Percentiles rank a stretch among this genome's conserved stretches.
phyloP scores from a whole-genome alignment of 1,140 invertebrate species.

The Lordiphosa clarofinis region DNA sequence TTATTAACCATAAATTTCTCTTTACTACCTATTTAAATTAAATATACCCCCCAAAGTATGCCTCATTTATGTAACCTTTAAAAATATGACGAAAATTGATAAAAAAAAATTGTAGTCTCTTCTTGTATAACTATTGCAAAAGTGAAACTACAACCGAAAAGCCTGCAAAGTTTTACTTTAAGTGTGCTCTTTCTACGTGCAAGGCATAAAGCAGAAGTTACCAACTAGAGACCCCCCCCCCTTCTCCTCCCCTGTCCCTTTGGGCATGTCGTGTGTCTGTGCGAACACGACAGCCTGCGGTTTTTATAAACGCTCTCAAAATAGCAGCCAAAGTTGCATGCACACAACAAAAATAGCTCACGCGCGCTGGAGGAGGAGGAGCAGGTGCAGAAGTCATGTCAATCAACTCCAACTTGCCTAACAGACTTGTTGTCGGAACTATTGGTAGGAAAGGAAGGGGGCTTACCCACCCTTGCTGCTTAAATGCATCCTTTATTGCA shows the following conservation, averaged over 20 bases:
- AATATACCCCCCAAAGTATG: no score
- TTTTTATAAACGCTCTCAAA: conserved; percentile 60
- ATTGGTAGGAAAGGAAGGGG: conserved; percentile 20
- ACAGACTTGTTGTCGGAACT: conserved; percentile 43
- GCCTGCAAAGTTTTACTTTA: conserved; percentile 28
- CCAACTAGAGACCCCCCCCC: neutral
- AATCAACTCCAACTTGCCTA: conserved; percentile 56
- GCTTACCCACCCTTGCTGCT: neutral
- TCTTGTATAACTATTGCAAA: neutral
- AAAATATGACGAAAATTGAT: no score
- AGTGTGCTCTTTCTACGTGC: conserved; percentile 56
- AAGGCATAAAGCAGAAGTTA: conserved; percentile 36
- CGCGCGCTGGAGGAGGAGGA: neutral
- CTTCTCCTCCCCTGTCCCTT: conserved; percentile 1
- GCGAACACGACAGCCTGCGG: conserved; percentile 57
- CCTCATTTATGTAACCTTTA: no score
- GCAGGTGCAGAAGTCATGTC: conserved; percentile 39
- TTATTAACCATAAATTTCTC: no score
- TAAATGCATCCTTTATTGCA: conserved; percentile 75
- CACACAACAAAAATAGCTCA: conserved; percentile 45
- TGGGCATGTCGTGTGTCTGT: conserved; percentile 51
- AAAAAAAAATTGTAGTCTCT: no score
- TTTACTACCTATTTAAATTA: no score
- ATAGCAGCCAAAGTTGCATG: conserved; percentile 64
- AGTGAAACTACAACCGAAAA: conserved; percentile 4